Evolutionary conservation across 2,888 invertebrate species (phyloP), one percentile per base, ranked within the genome.

Genomic region (Scrobipalpa costella): DNA sequence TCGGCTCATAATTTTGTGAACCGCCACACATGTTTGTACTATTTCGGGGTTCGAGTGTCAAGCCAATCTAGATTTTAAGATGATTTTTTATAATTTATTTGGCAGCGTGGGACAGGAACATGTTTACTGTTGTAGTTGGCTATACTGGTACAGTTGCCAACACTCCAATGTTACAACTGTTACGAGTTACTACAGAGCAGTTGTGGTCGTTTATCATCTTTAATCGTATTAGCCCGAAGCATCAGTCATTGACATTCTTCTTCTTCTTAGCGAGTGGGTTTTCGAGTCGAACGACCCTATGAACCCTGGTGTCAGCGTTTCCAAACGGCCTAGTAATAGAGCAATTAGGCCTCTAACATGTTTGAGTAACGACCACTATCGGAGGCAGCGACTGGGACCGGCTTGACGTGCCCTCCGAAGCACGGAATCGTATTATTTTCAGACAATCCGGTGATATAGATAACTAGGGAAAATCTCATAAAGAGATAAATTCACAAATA

Each of bases 51-150:
- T 9, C 27, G 57, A 44, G 34, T 60, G 33, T 49, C 40, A 63
- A 71, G 66, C 65, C 69, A 67, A 71, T 72, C 66, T 68, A 63
- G 67, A 74, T 62, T 64, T 44, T 63, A 49, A 65, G 61, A 57
- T 66, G 33, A 67, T 64, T 63, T 27, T 33, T 65, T 61, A 71
- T 76, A 70, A 71, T 79, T 75, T 75, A 78, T 78, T 74, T 81
- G 81, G 78, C 85, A 82, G 74, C 75, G 73, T 76, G 64, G 66
- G 73, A 77, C 78, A 75, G 73, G 74, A 77, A 76, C 80, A 72
- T 80, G 77, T 80, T 82, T 78, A 79, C 80, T 71, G 71, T 55
- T n/a, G 76, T 74, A 76, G 73, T 68, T 69, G 74, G 27, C 27
- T 2, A 27, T 27, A 5, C 83, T 87, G 87, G 85, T 87, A 86